A percentile compares a stretch with the other conserved stretches of the same genome.
Evolutionary conservation across 2,888 invertebrate species (phyloP).

Genomic region (Mesochorus sp.): DNA sequence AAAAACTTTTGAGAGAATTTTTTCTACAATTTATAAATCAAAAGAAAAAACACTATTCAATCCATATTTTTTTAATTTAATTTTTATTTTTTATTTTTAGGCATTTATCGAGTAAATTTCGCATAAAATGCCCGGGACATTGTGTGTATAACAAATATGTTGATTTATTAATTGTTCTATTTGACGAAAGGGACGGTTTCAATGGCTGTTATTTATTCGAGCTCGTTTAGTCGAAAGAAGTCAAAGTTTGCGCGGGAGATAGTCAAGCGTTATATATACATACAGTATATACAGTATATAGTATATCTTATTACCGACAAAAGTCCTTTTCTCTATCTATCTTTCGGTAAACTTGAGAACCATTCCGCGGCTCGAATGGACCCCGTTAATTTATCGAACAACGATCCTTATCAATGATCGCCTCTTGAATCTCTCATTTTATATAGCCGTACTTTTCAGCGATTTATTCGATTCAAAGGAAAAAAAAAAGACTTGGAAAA

Average conservation of each 20-base stretch:
- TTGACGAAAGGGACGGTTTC: constrained; percentile 9
- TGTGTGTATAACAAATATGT: too few relatives aligned
- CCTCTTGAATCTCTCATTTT: constrained; percentile 4
- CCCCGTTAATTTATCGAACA: constrained; percentile 42
- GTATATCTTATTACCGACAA: too few relatives aligned
- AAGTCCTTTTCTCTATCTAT: background rate
- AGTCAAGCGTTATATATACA: background rate
- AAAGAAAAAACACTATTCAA: too few relatives aligned
- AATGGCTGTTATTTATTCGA: constrained; percentile 45
- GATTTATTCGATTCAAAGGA: background rate
- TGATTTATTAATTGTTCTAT: background rate
- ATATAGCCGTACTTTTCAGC: background rate
- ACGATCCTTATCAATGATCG: constrained; percentile 34
- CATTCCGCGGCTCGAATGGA: background rate
- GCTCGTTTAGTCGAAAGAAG: constrained; percentile 21
- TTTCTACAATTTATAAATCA: too few relatives aligned
- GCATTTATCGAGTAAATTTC: too few relatives aligned
- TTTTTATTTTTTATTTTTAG: too few relatives aligned
- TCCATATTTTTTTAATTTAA: too few relatives aligned
- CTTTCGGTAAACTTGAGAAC: background rate
- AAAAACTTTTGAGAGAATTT: too few relatives aligned
- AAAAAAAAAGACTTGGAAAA: constrained; percentile 2
- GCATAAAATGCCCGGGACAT: too few relatives aligned
- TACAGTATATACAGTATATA: too few relatives aligned
- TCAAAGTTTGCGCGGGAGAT: constrained; percentile 31